Evolutionary conservation across 2,113 vertebrate species (phyloP), one percentile per base, ranked within the genome.

Genomic region (Neopipo cinnamomea): DNA sequence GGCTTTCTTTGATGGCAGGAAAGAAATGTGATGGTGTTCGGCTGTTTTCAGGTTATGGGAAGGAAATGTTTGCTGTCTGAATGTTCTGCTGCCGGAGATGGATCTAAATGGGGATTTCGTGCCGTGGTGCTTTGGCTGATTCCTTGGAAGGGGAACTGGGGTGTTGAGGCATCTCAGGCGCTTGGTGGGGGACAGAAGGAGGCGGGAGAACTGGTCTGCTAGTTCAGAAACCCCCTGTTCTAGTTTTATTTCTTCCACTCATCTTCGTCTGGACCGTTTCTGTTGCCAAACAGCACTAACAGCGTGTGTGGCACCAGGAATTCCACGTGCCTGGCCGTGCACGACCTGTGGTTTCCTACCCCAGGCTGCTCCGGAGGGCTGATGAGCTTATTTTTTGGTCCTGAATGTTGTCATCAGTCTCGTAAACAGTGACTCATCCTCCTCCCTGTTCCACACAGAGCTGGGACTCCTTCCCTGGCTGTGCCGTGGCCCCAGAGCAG

Each of bases 261-360:
- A 21, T 24, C 30, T 21, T 4, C n/a, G n/a, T n/a, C n/a, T n/a
- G n/a, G 6, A 31, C 33, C 8, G 0, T 42, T 62, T n/a, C 49
- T n/a, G 41, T 27, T 33, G 62, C 77, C 72, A 31, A 31, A 1
- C 55, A 49, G 53, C 83, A 46, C 9, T 8, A 37, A 37, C 35
- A 30, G 7, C 1, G 21, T 6, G 46, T 11, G 11, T 46, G 78
- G 73, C 44, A 35, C 3, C 6, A 31, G 71, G n/a, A 68, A 1
- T 3, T 1, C 6, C 9, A 2, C 0, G 6, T 41, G 68, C 46
- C 13, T 19, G 6, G 18, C 3, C 0, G 7, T 5, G 24, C 8
- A 0, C 23, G 6, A 0, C 2, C 35, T 20, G 0, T 5, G 20
- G 13, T 21, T n/a, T 37, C 35, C 56, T 6, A 4, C 28, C 19